A percentile compares a stretch with the other conserved stretches of the same genome.
phyloP scores from a whole-genome alignment of 2,113 vertebrate genomes.

The Neodon shergylaensis region DNA sequence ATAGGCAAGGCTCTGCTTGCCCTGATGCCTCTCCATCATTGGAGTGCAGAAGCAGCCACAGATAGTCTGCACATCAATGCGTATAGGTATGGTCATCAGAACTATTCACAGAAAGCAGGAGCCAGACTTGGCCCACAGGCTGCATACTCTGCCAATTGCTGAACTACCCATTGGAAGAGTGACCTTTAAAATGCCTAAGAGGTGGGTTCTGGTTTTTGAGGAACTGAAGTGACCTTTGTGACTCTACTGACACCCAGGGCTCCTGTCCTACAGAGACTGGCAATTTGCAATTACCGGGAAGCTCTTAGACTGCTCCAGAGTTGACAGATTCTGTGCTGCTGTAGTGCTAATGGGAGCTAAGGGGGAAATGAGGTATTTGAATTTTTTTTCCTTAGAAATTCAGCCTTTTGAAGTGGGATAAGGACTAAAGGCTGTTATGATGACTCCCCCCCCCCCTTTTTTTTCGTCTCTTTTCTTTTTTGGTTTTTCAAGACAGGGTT shows the following conservation, averaged over 20 bases:
- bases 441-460: not conserved
- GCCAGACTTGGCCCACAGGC: not conserved
- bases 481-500: not conserved
- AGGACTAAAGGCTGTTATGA: not conserved
- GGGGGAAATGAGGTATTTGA: not conserved
- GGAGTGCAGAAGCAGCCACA: not conserved
- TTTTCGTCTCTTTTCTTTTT: not conserved
- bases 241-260: not conserved
- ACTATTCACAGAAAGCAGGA: not conserved
- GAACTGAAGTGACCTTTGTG: not conserved
- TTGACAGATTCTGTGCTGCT: not conserved
- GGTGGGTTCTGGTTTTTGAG: not conserved
- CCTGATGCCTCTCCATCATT: not conserved
- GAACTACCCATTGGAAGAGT: not conserved
- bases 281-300: not conserved
- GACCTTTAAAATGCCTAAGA: not conserved
- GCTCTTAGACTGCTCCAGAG: not conserved
- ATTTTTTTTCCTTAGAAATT: not conserved
- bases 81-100: not conserved
- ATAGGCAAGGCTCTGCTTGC: not conserved
- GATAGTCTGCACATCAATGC: not conserved
- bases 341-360: not conserved
- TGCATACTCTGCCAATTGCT: not conserved
- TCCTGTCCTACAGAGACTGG: not conserved
- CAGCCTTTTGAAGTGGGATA: not conserved